phyloP scores from a whole-genome alignment of 2,113 vertebrate genomes.

The Rhinolophus sinicus region DNA sequence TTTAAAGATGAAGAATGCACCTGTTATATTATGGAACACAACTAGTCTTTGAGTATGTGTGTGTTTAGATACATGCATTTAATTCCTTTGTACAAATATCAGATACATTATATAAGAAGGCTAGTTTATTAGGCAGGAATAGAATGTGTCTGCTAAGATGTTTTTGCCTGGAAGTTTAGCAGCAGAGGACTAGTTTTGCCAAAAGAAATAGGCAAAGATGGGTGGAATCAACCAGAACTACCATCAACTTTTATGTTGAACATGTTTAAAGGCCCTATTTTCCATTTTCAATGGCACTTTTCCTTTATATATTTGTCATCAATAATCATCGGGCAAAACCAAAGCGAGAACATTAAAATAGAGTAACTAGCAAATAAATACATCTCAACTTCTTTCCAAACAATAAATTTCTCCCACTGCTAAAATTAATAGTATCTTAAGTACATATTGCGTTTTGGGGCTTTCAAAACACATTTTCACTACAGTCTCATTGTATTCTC shows the following conservation, averaged over 20 bases:
- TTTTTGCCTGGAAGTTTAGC: not conserved
- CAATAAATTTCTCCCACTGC: not conserved
- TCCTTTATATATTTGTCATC: not conserved
- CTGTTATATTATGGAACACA: slow-evolving; percentile 75
- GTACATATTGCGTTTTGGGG: not conserved
- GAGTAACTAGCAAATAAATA: not conserved
- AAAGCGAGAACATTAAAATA: not conserved
- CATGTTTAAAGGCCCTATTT: not conserved
- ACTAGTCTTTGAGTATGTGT: slow-evolving; percentile 65
- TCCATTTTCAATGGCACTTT: not conserved
- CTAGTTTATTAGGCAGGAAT: not conserved
- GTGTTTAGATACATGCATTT: slow-evolving; percentile 23
- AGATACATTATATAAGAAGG: not conserved
- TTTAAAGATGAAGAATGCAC: slow-evolving; percentile 82
- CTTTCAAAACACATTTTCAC: not conserved
- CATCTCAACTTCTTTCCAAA: not conserved
- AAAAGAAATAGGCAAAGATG: not conserved
- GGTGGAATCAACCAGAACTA: not conserved
- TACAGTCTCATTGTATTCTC: not conserved
- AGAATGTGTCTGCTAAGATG: not conserved
- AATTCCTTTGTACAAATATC: not conserved
- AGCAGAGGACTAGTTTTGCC: not conserved
- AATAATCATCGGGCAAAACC: not conserved
- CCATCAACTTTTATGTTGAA: not conserved
- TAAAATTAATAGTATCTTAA: not conserved